A percentile compares a stretch with the other conserved stretches of the same genome.
These are phyloP conservation scores for Acleris holmiana DNA, from an alignment of 2,888 invertebrate genomes.

Conservation along the genomic window DNA sequence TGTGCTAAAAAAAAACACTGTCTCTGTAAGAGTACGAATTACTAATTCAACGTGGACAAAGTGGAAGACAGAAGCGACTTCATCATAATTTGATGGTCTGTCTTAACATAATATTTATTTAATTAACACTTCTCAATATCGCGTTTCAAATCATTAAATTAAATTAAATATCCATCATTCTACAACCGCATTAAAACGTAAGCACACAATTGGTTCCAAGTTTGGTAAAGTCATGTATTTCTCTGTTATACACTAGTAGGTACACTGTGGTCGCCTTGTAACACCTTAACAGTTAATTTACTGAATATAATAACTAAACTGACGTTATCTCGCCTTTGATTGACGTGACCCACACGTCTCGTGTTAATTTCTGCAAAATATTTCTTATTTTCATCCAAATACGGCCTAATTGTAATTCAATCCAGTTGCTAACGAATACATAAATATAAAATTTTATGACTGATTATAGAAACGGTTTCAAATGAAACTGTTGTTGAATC, in stretches of 20 bases:
- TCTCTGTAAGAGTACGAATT: no score
- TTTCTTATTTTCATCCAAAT: conserved; percentile 28
- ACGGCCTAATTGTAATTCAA: conserved; percentile 16
- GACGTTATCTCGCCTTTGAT: conserved; percentile 28
- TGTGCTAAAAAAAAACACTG: no score
- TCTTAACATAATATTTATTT: no score
- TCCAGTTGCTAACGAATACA: conserved; percentile 15
- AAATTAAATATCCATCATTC: no score
- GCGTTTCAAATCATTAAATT: no score
- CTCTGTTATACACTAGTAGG: neutral
- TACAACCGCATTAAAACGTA: neutral
- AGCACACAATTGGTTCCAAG: neutral
- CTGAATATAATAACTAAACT: conserved; percentile 17
- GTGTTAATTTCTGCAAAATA: conserved; percentile 34
- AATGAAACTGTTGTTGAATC: conserved; percentile 1
- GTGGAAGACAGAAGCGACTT: no score
- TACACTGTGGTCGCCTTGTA: conserved; percentile 8
- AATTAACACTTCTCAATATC: no score
- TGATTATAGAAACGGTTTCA: conserved; percentile 1
- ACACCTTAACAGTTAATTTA: conserved; percentile 15
- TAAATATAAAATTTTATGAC: conserved; percentile 18
- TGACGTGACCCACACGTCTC: conserved; percentile 29
- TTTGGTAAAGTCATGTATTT: neutral
- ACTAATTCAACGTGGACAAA: no score
- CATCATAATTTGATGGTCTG: no score